Evolutionary conservation across 2,888 invertebrate genomes (phyloP), one percentile per base, ranked within the genome.

Genomic region (Strigamia transsilvanica): DNA sequence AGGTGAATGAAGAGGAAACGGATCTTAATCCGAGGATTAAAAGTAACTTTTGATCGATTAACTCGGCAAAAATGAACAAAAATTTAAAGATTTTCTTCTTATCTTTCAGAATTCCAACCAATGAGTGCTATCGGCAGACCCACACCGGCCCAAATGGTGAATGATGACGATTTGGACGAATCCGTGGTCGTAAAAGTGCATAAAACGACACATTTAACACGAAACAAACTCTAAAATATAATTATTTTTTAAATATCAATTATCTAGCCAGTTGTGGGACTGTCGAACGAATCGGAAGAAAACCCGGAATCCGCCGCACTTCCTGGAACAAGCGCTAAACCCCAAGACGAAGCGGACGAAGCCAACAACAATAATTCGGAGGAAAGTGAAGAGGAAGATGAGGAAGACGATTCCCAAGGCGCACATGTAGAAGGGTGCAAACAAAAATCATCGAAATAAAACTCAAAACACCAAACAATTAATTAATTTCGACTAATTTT

Each of bases 311-410:
- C 32, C 2, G 10, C 23, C 3, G 73, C 10, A 27, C 5, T 7
- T n/a, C 73, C 73, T 2, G 32, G 73, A 27, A 13, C 73, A 13
- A 79, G 80, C 38, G 41, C 34, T 27, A 27, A 61, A 15, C 34
- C 34, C 34, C n/a, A n/a, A n/a, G n/a, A n/a, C 34, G 32, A 56
- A 15, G 82, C 82, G 41, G 79, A 81, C 13, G 66, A 81, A 89
- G 90, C 90, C 56, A 84, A 84, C 23, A 85, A 86, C 38, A 86
- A 86, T 51, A 61, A 61, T 18, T 61, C 61, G 2, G 87, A 86
- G 34, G 86, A 87, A 66, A 87, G 87, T 79, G 87, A 87, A 80
- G 86, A 86, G 61, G 86, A 87, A 80, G 87, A 85, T 12, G 85
- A 85, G 56, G 85, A 85, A 32, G 85, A 85, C 41, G 85, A 84